phyloP scores from a whole-genome alignment of 92 coral and sea anemone genomes.

The Epizoanthus scotinus region DNA sequence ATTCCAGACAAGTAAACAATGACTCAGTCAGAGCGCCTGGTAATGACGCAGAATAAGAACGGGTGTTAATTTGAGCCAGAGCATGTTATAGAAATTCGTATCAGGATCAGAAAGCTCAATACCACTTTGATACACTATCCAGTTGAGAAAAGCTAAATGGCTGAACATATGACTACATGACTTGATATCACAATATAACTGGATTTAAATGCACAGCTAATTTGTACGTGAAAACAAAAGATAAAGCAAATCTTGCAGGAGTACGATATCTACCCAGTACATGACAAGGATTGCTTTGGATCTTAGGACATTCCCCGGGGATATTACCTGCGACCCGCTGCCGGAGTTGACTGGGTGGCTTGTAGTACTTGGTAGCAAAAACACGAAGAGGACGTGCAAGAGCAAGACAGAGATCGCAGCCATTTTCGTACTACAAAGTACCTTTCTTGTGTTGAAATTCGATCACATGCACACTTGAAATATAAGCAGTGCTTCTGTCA shows the following conservation, averaged over 20 bases:
- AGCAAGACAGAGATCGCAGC: neutral
- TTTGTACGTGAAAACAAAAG: too few relatives aligned
- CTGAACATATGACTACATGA: too few relatives aligned
- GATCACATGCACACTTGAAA: conserved; percentile 1
- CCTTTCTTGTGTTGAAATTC: conserved; percentile 31
- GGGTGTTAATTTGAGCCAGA: too few relatives aligned
- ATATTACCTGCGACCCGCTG: conserved; percentile 24
- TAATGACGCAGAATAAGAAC: too few relatives aligned
- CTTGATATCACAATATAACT: too few relatives aligned
- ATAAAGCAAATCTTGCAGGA: neutral
- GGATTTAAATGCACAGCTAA: too few relatives aligned
- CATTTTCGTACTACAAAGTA: conserved; percentile 18
- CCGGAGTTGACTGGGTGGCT: conserved; percentile 23
- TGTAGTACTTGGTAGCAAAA: neutral
- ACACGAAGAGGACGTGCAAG: neutral
- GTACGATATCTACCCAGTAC: neutral
- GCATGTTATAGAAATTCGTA: too few relatives aligned
- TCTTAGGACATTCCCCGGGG: too few relatives aligned
- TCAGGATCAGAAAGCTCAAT: too few relatives aligned
- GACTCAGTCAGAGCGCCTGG: neutral
- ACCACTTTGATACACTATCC: too few relatives aligned
- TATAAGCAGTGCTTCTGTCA: too few relatives aligned
- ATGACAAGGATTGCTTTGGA: neutral
- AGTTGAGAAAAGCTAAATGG: too few relatives aligned
- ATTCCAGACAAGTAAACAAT: neutral